These are phyloP conservation scores for Sphaeridia pumilis DNA, from an alignment of 2,888 invertebrate species.

Conservation along the genomic window DNA sequence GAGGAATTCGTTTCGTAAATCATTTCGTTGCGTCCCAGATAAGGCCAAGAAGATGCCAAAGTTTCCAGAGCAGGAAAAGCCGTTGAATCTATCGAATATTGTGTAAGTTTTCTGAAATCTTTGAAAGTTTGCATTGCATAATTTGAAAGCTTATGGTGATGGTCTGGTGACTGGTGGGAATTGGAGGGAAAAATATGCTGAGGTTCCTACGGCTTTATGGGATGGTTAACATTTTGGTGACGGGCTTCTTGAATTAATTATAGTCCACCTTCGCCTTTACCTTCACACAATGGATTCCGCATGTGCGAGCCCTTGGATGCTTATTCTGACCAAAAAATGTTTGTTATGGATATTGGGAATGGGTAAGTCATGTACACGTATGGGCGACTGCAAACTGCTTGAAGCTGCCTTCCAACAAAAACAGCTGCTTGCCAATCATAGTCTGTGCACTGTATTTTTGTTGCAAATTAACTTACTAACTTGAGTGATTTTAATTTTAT, in stretches of 20 bases:
- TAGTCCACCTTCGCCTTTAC: constrained; percentile 84
- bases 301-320: constrained; percentile 39
- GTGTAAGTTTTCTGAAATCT: constrained; percentile 80
- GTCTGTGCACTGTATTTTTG: too few species aligned
- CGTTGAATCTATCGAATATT: constrained; percentile 88
- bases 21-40: constrained; percentile 92
- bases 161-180: too few species aligned
- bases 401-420: too few species aligned
- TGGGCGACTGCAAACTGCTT: too few species aligned
- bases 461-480: too few species aligned
- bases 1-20: constrained; percentile 89
- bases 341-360: constrained; percentile 32
- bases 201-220: not conserved
- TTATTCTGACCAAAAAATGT: constrained; percentile 35
- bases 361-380: too few species aligned
- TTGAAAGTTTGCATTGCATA: too few species aligned
- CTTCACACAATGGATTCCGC: constrained; percentile 85
- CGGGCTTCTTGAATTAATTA: constrained; percentile 17
- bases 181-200: too few species aligned
- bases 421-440: too few species aligned
- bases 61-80: constrained; percentile 87
- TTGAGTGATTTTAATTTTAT: not conserved
- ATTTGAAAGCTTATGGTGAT: too few species aligned
- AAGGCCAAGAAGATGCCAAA: constrained; percentile 65
- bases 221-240: constrained; percentile 2